A percentile compares a stretch with the other conserved stretches of the same genome.
phyloP scores from a whole-genome alignment of 1,140 invertebrate species.

The Bathynomus jamesi region DNA sequence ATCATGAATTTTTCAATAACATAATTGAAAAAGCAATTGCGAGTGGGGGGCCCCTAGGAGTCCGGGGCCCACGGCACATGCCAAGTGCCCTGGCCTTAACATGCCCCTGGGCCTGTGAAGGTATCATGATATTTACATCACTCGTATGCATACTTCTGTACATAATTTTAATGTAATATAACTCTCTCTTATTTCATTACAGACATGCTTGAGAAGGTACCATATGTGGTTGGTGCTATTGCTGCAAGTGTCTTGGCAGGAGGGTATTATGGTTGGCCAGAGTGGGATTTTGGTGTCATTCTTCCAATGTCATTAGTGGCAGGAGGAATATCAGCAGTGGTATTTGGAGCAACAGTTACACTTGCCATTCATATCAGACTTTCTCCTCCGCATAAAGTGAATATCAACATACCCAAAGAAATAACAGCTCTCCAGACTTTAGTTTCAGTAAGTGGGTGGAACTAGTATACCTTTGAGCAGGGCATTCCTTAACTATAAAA shows the following conservation, averaged over 20 bases:
- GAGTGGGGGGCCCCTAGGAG: no score
- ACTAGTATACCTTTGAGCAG: no score
- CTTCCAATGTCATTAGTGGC: background rate
- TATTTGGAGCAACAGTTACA: background rate
- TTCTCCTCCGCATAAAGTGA: background rate
- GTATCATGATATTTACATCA: no score
- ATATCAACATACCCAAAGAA: background rate
- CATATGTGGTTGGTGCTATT: background rate
- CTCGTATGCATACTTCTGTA: no score
- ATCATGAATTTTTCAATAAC: no score
- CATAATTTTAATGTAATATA: no score
- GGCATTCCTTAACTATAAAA: no score
- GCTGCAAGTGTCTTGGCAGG: background rate
- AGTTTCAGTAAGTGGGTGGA: background rate
- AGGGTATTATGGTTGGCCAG: background rate
- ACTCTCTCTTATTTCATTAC: no score
- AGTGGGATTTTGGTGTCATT: background rate
- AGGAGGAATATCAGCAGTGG: background rate
- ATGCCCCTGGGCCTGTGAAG: no score
- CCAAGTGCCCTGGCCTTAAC: no score
- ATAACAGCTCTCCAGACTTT: background rate
- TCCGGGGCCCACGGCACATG: no score
- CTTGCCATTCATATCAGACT: background rate
- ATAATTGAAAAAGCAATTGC: no score
- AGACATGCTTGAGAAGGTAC: background rate